Percentiles rank a stretch among this genome's conserved stretches.
phyloP scores from a whole-genome alignment of 2,888 invertebrate species.

The Micoletzkya japonica region DNA sequence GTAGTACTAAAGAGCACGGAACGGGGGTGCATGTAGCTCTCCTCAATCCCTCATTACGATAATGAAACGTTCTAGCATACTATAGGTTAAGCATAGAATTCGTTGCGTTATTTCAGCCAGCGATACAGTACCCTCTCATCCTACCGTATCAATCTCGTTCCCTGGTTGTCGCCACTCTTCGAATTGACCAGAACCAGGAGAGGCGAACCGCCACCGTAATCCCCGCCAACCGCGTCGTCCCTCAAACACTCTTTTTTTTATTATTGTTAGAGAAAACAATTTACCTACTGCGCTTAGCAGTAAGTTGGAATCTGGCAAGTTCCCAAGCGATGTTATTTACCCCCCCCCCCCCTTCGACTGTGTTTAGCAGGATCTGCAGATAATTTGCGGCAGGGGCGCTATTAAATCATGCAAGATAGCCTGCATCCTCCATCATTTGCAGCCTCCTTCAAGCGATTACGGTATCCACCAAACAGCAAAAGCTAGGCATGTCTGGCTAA shows the following conservation, averaged over 20 bases:
- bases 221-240: conserved; percentile 33
- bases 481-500: no score
- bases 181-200: conserved; percentile 95
- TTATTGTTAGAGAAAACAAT: background rate
- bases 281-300: background rate
- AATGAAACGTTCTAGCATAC: background rate
- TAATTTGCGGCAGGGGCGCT: no score
- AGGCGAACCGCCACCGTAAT: conserved; percentile 68
- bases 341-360: no score
- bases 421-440: no score
- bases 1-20: background rate
- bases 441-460: no score
- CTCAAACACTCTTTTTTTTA: background rate
- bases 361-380: no score
- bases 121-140: conserved; percentile 67
- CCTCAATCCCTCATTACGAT: background rate
- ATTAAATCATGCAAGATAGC: no score
- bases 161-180: conserved; percentile 96
- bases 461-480: no score
- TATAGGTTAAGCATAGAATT: no score
- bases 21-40: background rate
- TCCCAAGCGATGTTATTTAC: no score
- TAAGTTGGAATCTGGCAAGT: no score
- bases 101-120: no score
- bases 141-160: conserved; percentile 77